Conservation (phyloP, 2,888 invertebrate genomes). For the Blastobasis lacticolella region DNA sequence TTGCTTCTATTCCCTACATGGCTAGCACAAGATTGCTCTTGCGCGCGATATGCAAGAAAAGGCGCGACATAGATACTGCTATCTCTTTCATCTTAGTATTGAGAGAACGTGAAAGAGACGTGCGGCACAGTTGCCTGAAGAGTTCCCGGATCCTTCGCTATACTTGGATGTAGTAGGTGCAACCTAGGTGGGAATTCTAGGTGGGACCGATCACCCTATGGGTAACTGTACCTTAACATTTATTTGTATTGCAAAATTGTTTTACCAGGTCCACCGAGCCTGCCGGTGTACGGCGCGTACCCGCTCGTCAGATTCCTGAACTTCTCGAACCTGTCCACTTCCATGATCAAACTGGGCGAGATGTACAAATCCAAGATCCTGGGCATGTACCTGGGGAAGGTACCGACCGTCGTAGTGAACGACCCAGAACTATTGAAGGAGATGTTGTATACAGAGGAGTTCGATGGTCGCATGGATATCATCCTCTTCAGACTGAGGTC, state of each 20-base stretch:
- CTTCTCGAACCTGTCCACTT: slow-evolving; percentile 65
- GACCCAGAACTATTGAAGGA: slow-evolving; percentile 72
- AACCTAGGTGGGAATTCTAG: background rate
- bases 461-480: slow-evolving; percentile 75
- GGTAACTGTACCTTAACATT: background rate
- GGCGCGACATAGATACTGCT: too few relatives aligned
- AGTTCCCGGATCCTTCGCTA: background rate
- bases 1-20: background rate
- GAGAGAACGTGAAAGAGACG: background rate
- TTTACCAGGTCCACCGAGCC: slow-evolving; percentile 72
- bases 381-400: slow-evolving; percentile 71
- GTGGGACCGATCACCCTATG: background rate
- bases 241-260: background rate
- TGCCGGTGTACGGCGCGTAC: slow-evolving; percentile 78
- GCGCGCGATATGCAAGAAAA: too few relatives aligned
- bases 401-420: slow-evolving; percentile 66
- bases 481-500: slow-evolving; percentile 65
- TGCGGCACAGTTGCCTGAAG: background rate
- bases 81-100: background rate
- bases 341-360: slow-evolving; percentile 60
- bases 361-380: slow-evolving; percentile 76
- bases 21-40: too few relatives aligned
- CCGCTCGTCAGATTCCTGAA: slow-evolving; percentile 70
- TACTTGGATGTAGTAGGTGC: background rate
- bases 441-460: slow-evolving; percentile 72